Conservation (phyloP, 2,888 invertebrate genomes). For the Dryomyza anilis region DNA sequence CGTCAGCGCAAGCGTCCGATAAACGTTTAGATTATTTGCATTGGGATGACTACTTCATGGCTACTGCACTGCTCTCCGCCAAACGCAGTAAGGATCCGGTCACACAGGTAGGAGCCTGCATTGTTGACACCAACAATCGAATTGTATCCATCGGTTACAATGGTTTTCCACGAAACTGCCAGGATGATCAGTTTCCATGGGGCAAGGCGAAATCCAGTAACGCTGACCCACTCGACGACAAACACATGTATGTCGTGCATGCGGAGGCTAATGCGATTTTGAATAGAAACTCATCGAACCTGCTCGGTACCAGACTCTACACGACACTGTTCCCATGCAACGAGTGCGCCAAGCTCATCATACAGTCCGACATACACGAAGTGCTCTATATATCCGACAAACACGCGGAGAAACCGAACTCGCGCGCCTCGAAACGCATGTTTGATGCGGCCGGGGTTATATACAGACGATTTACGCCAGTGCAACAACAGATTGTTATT, state of each 20-base stretch:
- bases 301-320: constrained; percentile 82
- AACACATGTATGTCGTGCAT: constrained; percentile 92
- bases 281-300: constrained; percentile 81
- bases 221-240: constrained; percentile 70
- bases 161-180: constrained; percentile 92
- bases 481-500: constrained; percentile 68
- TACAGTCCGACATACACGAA: constrained; percentile 86
- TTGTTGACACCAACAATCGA: constrained; percentile 82
- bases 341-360: constrained; percentile 95
- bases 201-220: constrained; percentile 63
- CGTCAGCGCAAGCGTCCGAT: no score
- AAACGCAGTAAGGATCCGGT: constrained; percentile 94
- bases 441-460: constrained; percentile 77
- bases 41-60: constrained; percentile 98
- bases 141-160: constrained; percentile 96
- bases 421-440: constrained; percentile 81
- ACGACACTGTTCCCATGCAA: constrained; percentile 95
- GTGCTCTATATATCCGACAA: constrained; percentile 85
- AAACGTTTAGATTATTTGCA: constrained; percentile 73
- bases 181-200: constrained; percentile 92
- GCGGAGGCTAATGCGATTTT: constrained; percentile 97
- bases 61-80: constrained; percentile 85
- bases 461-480: constrained; percentile 72
- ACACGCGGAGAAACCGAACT: constrained; percentile 70
- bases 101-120: constrained; percentile 94